Percentiles rank a stretch among this genome's conserved stretches.
phyloP scores from a whole-genome alignment of 2,113 vertebrate genomes.

The Onychorhynchus coronatus region DNA sequence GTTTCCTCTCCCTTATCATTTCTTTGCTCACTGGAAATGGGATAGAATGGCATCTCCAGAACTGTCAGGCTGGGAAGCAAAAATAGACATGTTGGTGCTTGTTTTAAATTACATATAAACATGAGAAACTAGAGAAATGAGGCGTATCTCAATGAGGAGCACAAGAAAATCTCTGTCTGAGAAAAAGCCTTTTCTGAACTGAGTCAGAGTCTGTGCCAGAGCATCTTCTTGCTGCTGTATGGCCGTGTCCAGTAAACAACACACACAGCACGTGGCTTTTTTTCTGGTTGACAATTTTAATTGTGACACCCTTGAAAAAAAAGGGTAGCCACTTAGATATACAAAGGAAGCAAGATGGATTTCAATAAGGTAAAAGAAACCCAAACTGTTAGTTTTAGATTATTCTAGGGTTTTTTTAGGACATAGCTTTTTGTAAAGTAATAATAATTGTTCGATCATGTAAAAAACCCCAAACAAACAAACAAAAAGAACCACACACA shows the following conservation, averaged over 20 bases:
- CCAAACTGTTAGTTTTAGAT: not conserved
- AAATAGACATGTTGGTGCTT: not conserved
- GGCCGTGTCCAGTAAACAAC: not conserved
- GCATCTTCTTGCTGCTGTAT: not conserved
- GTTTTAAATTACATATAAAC: not conserved
- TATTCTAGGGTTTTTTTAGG: not conserved
- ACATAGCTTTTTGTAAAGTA: not conserved
- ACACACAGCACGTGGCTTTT: not conserved
- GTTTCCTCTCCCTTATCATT: not conserved
- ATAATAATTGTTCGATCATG: not conserved
- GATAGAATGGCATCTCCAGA: not conserved
- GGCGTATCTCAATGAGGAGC: not conserved
- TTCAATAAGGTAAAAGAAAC: not conserved
- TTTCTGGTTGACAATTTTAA: not conserved
- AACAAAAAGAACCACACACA: not conserved
- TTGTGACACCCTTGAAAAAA: rapidly evolving
- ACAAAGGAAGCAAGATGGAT: not conserved
- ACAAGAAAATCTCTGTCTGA: not conserved
- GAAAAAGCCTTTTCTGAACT: not conserved
- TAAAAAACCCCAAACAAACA: not conserved
- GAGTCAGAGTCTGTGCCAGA: not conserved
- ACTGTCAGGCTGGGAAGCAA: not conserved
- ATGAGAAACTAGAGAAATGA: not conserved
- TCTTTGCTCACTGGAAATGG: not conserved
- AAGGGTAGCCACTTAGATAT: not conserved